These are phyloP conservation scores for Pomacea maculata DNA, from an alignment of 1,140 invertebrate species.

Conservation along the genomic window DNA sequence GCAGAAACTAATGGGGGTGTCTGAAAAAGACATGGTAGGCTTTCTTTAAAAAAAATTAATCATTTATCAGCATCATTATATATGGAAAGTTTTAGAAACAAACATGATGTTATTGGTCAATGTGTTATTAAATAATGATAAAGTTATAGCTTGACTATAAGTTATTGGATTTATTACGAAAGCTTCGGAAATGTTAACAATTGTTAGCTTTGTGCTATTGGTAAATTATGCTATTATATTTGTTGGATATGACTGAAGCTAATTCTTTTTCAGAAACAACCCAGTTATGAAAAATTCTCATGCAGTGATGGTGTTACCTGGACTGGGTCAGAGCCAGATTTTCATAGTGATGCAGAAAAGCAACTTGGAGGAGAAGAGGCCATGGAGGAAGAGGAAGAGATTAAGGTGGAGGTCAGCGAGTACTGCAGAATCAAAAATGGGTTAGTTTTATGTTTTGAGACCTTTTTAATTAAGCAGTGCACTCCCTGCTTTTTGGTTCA, in stretches of 20 bases:
- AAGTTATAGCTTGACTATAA: neutral
- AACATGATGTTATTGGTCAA: neutral
- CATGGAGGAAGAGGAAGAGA: conserved; percentile 23
- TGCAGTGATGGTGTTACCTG: conserved; percentile 43
- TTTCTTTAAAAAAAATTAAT: neutral
- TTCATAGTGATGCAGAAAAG: conserved; percentile 22
- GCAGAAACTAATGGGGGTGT: conserved; percentile 38
- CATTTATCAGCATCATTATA: neutral
- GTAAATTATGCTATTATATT: no score
- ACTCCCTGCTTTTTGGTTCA: no score
- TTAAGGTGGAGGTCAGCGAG: conserved; percentile 8
- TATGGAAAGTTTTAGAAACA: neutral
- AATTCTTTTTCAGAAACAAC: conserved; percentile 1
- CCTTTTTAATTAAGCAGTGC: neutral
- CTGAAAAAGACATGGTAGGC: conserved; percentile 39
- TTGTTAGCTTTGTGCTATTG: neutral
- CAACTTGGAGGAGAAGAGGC: conserved; percentile 14
- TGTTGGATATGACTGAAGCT: no score
- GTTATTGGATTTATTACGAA: neutral
- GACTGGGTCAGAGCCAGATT: conserved; percentile 13
- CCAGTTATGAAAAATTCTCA: conserved; percentile 10
- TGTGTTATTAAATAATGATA: neutral
- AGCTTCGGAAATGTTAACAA: neutral
- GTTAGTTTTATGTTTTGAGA: conserved; percentile 5
- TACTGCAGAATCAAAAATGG: conserved; percentile 28